These are phyloP conservation scores for Tenthredo livida DNA, from an alignment of 2,888 invertebrate genomes.

Conservation along the genomic window DNA sequence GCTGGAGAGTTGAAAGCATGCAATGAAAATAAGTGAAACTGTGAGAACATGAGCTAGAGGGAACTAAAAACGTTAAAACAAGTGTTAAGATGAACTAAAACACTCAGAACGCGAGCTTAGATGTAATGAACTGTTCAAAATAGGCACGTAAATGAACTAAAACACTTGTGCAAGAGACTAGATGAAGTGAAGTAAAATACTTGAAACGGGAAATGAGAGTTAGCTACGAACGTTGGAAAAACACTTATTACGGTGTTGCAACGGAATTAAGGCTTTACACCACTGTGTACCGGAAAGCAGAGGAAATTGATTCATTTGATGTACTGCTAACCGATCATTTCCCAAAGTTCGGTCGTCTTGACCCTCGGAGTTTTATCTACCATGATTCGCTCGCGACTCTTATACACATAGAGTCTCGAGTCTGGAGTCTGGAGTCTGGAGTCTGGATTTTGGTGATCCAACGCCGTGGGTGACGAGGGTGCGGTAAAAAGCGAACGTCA, in stretches of 20 bases:
- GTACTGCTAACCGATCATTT: not conserved
- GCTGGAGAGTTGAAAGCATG: not conserved
- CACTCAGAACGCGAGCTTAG: not conserved
- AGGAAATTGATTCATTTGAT: slow-evolving; percentile 36
- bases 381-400: slow-evolving; percentile 35
- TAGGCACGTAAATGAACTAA: not conserved
- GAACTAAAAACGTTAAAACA: not conserved
- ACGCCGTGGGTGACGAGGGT: slow-evolving; percentile 32
- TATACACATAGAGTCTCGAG: not conserved
- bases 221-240: not conserved
- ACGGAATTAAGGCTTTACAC: not conserved
- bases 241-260: not conserved
- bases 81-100: not conserved
- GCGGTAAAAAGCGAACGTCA: slow-evolving; percentile 31
- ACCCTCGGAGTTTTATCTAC: slow-evolving; percentile 28
- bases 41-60: not conserved
- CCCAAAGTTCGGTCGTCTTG: slow-evolving; percentile 5
- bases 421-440: not conserved
- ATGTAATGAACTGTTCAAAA: not conserved
- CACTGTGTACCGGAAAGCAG: not conserved
- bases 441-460: slow-evolving; percentile 20
- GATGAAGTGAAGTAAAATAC: not conserved
- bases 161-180: not conserved
- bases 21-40: not conserved
- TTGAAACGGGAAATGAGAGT: not conserved